These are phyloP conservation scores for Styela plicata DNA, from an alignment of 23 tunicate species.

Conservation along the genomic window DNA sequence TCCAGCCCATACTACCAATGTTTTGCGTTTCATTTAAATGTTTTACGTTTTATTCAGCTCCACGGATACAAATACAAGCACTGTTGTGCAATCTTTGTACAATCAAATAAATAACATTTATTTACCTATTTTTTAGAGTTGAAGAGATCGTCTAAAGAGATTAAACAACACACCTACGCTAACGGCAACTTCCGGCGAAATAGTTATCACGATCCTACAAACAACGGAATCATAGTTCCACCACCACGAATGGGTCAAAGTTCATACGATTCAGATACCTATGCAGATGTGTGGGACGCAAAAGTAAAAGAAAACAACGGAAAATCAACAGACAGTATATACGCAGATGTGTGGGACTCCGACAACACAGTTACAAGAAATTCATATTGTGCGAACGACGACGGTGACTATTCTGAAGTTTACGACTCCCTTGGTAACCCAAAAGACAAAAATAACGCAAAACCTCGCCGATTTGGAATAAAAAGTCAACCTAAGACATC, in stretches of 20 bases:
- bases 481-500: neutral
- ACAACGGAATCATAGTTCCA: neutral
- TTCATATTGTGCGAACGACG: neutral
- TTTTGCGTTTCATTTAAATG: too few relatives aligned
- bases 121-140: too few relatives aligned
- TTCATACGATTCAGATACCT: neutral
- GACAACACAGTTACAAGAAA: neutral
- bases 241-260: neutral
- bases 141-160: neutral
- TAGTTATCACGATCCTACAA: neutral
- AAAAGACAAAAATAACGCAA: neutral
- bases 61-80: too few relatives aligned
- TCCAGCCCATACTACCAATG: too few relatives aligned
- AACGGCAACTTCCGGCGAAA: neutral
- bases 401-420: slow-evolving; percentile 12
- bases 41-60: too few relatives aligned
- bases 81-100: too few relatives aligned
- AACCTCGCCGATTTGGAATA: neutral
- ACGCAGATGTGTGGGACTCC: slow-evolving; percentile 2
- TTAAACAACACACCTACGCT: neutral
- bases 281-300: slow-evolving; percentile 13
- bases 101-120: too few relatives aligned
- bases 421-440: neutral
- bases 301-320: neutral
- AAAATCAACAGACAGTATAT: neutral